phyloP scores from a whole-genome alignment of 2,113 vertebrate genomes.

The Oxyura jamaicensis region DNA sequence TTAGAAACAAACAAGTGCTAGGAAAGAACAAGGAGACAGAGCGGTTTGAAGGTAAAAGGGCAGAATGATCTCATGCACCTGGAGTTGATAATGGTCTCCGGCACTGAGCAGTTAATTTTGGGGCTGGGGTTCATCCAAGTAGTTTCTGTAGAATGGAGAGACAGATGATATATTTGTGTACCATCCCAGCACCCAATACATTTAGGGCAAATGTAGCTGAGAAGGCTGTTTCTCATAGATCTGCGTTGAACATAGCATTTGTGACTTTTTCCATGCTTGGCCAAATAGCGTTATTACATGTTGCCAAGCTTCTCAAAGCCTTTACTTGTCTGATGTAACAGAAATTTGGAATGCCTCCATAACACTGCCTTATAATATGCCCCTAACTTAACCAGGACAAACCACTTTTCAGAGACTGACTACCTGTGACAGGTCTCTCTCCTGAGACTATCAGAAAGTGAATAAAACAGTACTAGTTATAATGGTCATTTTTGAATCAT shows the following conservation, averaged over 20 bases:
- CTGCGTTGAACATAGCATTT: background rate
- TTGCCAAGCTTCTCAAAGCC: background rate
- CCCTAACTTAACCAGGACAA: background rate
- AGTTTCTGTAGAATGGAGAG: background rate
- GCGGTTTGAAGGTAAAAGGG: background rate
- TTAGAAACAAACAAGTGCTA: conserved; percentile 31
- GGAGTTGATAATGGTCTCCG: background rate
- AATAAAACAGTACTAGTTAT: background rate
- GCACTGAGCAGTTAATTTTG: background rate
- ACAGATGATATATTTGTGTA: background rate
- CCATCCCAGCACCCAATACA: background rate
- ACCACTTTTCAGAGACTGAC: background rate
- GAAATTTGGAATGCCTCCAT: background rate
- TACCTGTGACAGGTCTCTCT: background rate
- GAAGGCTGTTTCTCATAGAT: background rate
- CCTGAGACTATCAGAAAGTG: background rate
- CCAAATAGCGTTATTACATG: background rate
- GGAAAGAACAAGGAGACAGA: background rate
- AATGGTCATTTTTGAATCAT: background rate
- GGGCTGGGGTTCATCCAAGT: background rate
- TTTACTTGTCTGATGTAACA: background rate
- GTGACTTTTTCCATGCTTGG: background rate
- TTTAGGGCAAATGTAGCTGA: background rate
- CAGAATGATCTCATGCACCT: conserved; percentile 15
- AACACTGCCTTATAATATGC: background rate